Base-by-base conservation (phyloP, 1,140 invertebrate genomes). In the Bombus cullumanus region DNA sequence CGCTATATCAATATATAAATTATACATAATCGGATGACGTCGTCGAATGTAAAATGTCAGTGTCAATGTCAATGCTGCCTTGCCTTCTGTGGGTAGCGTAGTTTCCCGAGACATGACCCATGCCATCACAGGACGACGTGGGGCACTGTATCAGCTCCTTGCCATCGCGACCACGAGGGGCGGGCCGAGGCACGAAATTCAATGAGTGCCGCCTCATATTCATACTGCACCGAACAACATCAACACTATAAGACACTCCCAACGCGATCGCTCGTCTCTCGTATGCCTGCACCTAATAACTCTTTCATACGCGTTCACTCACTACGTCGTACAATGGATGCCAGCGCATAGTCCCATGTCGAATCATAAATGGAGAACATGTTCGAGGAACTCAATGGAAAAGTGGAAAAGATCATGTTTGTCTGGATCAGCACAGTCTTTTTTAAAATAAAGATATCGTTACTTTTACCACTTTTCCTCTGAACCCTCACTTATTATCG, bases 71-170 rank as follows among this genome's bases (percentile, higher is more conserved):
- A 93, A 94, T 93, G 91, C 93, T 92, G 94, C 94, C 95, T 96
- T 95, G 96, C 96, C 96, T 97, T 95, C 97, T 96, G 94, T 97
- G 97, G 92, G 97, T 97, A 94, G 96, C 96, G 95, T 97, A 97
- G 96, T 97, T 97, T 93, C 96, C 97, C 92, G 96, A 97, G 92
- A 97, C 94, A 95, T 97, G 97, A 91, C 97, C 97, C 95, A 96
- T 96, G 94, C 97, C 97, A 95, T 97, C 97, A 95, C 97, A 97
- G 91, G 96, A 96, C 87, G 96, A 96, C 83, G 96, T 97, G 82
- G 97, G 97, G 93, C 97, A 98, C 94, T 97, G 96, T 93, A 97
- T 96, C 93, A 97, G 96, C 95, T 97, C 97, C 95, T 96, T 96
- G 91, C 96, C 96, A 92, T 97, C 96, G 93, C 96, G 95, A 93